Evolutionary conservation across 2,888 invertebrate species (phyloP).

Genomic region (Pachycephus smyrnensis): DNA sequence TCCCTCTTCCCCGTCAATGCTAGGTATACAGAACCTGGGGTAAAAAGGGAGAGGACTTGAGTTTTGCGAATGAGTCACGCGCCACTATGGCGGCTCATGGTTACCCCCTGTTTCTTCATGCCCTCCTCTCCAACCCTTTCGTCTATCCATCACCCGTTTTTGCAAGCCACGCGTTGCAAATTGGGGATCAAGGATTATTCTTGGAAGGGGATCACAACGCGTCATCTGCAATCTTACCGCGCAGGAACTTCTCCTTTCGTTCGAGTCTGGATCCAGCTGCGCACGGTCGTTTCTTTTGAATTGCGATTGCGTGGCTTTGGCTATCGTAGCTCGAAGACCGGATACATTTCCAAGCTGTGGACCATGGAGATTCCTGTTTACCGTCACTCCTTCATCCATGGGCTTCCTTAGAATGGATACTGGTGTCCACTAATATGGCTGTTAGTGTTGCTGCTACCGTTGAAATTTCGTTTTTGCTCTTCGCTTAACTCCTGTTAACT

Average conservation of each 20-base stretch:
- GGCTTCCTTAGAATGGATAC: background rate
- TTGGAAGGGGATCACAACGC: background rate
- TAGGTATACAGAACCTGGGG: background rate
- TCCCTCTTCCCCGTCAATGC: background rate
- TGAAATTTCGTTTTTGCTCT: background rate
- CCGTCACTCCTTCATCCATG: background rate
- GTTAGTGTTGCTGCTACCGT: background rate
- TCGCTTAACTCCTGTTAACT: background rate
- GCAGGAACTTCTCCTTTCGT: background rate
- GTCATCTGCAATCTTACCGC: background rate
- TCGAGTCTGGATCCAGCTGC: background rate
- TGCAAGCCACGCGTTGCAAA: background rate
- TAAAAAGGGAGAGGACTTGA: constrained; percentile 6
- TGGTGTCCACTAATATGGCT: background rate
- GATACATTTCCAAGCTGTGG: background rate
- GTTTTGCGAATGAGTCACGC: constrained; percentile 7
- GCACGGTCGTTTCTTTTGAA: background rate
- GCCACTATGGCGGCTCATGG: constrained; percentile 2
- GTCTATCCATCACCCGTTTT: background rate
- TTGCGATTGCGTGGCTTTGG: background rate
- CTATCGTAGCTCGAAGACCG: background rate
- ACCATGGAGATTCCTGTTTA: background rate
- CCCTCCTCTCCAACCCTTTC: background rate
- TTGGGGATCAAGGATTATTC: background rate
- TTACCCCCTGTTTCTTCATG: background rate